Base-by-base conservation (phyloP, 2,113 vertebrate genomes). In the Beaufortia kweichowensis region DNA sequence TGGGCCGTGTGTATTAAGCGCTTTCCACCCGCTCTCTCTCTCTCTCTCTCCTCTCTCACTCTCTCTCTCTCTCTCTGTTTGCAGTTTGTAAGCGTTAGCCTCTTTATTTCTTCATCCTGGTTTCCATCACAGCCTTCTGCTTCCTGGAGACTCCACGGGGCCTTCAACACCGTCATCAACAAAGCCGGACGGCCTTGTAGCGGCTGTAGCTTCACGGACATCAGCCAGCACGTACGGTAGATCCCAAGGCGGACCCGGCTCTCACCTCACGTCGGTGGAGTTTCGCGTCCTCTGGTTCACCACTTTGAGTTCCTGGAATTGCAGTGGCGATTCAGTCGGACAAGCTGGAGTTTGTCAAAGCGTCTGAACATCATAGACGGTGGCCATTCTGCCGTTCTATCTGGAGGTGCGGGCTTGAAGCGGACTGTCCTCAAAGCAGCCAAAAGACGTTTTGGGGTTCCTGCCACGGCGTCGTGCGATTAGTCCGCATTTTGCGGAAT, bases 41-140 rank as follows among this genome's bases (percentile, higher is more conserved):
- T n/a, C n/a, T n/a, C n/a, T n/a, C n/a, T n/a, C n/a, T n/a, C n/a
- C n/a, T n/a, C n/a, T n/a, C n/a, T 46, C 1, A 46, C 41, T 74
- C 76, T n/a, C n/a, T 70, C 48, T 84, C 41, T 77, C 62, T 76
- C 67, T 73, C 86, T 41, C 84, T 81, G 82, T 77, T 60, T 85
- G 74, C 91, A 99, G 97, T 99, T 98, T 84, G 94, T 99, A n/a
- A 71, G 97, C 96, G 84, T 98, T 98, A 79, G 96, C 94, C 61
- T 98, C 97, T 67, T 90, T 99, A 86, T 97, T n/a, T 99, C 92
- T 99, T 99, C 94, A 99, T 99, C 89, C 89, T 99, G 87, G 95
- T 98, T 88, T 98, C 97, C 75, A 98, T 99, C 90, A 98, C 96
- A 78, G 97, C 96, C 76, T 99, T 99, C 91, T 99, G 96, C n/a